phyloP scores from a whole-genome alignment of 2,797 vertebrate species.

The Microctenopoma steveboyesi region DNA sequence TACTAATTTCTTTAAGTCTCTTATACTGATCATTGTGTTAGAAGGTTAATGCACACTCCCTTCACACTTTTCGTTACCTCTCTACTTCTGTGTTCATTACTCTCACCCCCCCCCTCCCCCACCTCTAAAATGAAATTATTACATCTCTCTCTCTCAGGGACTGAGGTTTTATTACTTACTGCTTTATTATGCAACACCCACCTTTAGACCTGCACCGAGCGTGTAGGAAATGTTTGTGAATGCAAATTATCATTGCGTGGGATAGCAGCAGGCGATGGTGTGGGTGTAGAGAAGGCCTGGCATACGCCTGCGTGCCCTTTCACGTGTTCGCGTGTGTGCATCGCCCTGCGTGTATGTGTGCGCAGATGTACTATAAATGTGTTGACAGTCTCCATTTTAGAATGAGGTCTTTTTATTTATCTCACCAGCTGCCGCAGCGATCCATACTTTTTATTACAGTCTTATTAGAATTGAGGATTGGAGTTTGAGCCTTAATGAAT shows the following conservation, averaged over 20 bases:
- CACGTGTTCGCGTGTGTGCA: slow-evolving; percentile 25
- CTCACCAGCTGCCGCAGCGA: slow-evolving; percentile 52
- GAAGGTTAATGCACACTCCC: slow-evolving; percentile 32
- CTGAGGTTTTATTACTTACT: slow-evolving; percentile 56
- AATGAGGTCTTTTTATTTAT: slow-evolving; percentile 63
- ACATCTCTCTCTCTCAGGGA: slow-evolving; percentile 30
- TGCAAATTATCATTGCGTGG: slow-evolving; percentile 64
- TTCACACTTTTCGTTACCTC: slow-evolving; percentile 36
- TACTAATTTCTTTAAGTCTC: slow-evolving; percentile 5
- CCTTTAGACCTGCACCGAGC: slow-evolving; percentile 35
- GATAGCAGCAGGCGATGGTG: slow-evolving; percentile 51
- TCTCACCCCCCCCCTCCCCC: slow-evolving; percentile 2
- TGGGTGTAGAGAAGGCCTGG: slow-evolving; percentile 34
- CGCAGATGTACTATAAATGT: slow-evolving; percentile 3
- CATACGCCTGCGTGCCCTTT: slow-evolving; percentile 6
- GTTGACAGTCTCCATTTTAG: slow-evolving; percentile 24
- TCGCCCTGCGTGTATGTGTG: not conserved
- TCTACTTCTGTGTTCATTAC: not conserved
- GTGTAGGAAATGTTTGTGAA: slow-evolving; percentile 63
- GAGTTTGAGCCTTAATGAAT: slow-evolving; percentile 75
- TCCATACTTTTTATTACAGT: slow-evolving; percentile 71
- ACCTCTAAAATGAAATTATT: slow-evolving; percentile 31
- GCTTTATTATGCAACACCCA: slow-evolving; percentile 63
- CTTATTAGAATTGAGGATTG: slow-evolving; percentile 72
- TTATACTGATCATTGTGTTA: slow-evolving; percentile 22